phyloP scores from a whole-genome alignment of 1,140 invertebrate species.

The Danaus melanippus region DNA sequence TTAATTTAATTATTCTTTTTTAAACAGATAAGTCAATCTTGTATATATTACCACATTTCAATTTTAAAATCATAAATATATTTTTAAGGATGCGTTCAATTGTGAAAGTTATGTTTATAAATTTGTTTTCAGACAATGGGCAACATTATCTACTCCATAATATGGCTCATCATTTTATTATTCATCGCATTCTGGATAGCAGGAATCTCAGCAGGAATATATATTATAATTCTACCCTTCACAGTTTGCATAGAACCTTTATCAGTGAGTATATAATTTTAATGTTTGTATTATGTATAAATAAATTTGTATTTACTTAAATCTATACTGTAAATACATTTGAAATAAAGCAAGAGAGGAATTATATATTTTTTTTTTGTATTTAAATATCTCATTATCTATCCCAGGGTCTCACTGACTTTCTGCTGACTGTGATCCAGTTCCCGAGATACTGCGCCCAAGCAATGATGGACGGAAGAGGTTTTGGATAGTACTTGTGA shows the following conservation, averaged over 20 bases:
- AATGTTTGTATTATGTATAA: neutral
- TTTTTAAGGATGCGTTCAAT: too few relatives aligned
- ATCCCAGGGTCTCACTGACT: conserved; percentile 77
- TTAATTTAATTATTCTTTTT: conserved; percentile 6
- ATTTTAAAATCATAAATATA: too few relatives aligned
- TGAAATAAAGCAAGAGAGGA: too few relatives aligned
- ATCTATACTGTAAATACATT: too few relatives aligned
- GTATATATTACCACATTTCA: too few relatives aligned
- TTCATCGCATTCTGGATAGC: conserved; percentile 82
- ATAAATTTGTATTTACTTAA: too few relatives aligned
- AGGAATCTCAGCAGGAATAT: conserved; percentile 80
- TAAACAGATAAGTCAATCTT: conserved; percentile 17
- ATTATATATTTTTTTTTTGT: conserved; percentile 3
- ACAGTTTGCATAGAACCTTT: conserved; percentile 78
- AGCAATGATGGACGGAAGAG: conserved; percentile 76
- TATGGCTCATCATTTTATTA: conserved; percentile 86
- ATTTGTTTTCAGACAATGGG: conserved; percentile 60
- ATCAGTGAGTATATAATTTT: conserved; percentile 43
- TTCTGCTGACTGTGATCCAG: conserved; percentile 78
- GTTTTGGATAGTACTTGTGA: conserved; percentile 37
- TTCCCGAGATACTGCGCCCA: conserved; percentile 79
- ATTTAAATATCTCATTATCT: conserved; percentile 26
- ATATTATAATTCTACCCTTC: conserved; percentile 81
- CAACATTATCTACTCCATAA: conserved; percentile 76
- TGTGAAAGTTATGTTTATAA: too few relatives aligned